Conservation (phyloP, 2,888 invertebrate genomes). For the Zaprionus lineosus region DNA sequence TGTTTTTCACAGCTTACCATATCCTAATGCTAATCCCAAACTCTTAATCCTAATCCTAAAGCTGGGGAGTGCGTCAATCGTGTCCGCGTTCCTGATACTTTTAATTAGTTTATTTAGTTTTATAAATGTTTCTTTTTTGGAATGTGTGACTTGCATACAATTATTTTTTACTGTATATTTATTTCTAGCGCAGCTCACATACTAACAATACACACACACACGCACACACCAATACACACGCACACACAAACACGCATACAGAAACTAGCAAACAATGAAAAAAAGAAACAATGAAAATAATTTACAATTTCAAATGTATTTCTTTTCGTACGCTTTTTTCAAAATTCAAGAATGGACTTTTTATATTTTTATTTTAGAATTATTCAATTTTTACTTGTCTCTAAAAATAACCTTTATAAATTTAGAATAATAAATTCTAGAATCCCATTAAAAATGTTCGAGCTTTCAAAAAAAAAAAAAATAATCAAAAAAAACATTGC, state of each 20-base stretch:
- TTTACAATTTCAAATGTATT: too few relatives aligned
- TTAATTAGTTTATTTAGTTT: conserved; percentile 67
- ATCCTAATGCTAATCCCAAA: too few relatives aligned
- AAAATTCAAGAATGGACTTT: too few relatives aligned
- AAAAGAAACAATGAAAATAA: conserved; percentile 3
- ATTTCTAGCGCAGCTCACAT: conserved; percentile 25
- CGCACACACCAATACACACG: conserved; percentile 18
- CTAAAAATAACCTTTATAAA: too few relatives aligned
- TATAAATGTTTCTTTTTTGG: conserved; percentile 36
- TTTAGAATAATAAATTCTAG: too few relatives aligned
- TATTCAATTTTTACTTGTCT: too few relatives aligned
- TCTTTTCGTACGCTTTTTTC: too few relatives aligned
- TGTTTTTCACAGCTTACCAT: too few relatives aligned
- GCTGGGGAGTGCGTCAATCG: conserved; percentile 7
- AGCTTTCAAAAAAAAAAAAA: too few relatives aligned
- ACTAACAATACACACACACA: conserved; percentile 16
- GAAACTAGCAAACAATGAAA: conserved; percentile 20
- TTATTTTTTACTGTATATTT: conserved; percentile 52
- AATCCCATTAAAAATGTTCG: too few relatives aligned
- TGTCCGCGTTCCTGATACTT: conserved; percentile 56
- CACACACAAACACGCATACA: conserved; percentile 6
- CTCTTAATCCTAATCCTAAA: conserved; percentile 7
- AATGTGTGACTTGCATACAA: conserved; percentile 43
- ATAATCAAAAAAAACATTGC: too few relatives aligned
- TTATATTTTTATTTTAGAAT: too few relatives aligned